Evolutionary conservation across 1,140 invertebrate genomes (phyloP).

Genomic region (Ericerus pela): DNA sequence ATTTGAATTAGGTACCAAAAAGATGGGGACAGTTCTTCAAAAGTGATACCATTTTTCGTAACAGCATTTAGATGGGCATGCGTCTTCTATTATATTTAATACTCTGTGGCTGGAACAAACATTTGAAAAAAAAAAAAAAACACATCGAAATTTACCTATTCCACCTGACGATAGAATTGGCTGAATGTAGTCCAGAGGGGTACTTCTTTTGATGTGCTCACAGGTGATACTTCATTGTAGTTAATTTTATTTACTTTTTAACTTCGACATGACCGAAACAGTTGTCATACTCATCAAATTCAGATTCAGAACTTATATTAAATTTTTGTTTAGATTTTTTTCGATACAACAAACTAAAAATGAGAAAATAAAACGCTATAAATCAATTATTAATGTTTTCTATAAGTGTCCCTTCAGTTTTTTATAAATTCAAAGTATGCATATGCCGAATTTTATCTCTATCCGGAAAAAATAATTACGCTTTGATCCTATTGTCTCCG

Average conservation of each 20-base stretch:
- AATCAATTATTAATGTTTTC: background rate
- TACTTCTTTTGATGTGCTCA: too few species aligned
- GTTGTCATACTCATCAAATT: conserved; percentile 64
- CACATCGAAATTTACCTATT: too few species aligned
- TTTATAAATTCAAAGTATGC: background rate
- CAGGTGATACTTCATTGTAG: too few species aligned
- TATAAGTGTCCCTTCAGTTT: background rate
- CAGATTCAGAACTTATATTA: conserved; percentile 64
- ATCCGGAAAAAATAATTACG: background rate
- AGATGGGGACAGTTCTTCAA: too few species aligned
- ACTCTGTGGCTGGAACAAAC: too few species aligned
- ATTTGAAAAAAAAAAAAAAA: too few species aligned
- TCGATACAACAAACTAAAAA: conserved; percentile 71
- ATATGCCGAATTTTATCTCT: background rate
- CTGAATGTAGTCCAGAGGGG: too few species aligned
- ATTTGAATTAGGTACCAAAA: too few species aligned
- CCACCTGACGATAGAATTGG: too few species aligned
- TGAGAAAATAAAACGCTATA: conserved; percentile 18
- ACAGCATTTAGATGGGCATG: too few species aligned
- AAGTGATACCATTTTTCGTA: too few species aligned
- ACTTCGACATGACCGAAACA: conserved; percentile 67
- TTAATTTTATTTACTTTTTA: conserved; percentile 35
- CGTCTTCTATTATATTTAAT: too few species aligned
- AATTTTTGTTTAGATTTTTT: conserved; percentile 57
- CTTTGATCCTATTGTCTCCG: background rate